These are phyloP conservation scores for Garrulus glandarius DNA, from an alignment of 2,797 vertebrate species.

Conservation along the genomic window DNA sequence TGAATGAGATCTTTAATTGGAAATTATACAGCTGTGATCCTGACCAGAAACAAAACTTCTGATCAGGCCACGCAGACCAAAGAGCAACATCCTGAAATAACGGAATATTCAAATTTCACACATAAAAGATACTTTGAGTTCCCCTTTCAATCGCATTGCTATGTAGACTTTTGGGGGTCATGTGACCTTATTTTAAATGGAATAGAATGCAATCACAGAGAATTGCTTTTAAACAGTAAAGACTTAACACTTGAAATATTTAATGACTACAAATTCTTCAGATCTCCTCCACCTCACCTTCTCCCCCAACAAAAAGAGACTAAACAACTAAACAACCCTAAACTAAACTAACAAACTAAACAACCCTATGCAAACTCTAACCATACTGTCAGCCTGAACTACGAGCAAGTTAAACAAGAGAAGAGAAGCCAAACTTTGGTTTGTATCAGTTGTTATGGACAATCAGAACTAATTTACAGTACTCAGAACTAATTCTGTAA, in stretches of 20 bases:
- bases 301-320: background rate
- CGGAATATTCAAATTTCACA: slow-evolving; percentile 4
- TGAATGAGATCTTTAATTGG: background rate
- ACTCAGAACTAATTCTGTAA: background rate
- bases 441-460: background rate
- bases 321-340: background rate
- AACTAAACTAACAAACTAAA: no score
- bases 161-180: background rate
- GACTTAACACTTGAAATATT: background rate
- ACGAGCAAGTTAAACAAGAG: background rate
- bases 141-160: background rate
- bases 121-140: background rate
- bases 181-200: background rate
- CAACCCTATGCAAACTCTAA: background rate
- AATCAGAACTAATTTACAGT: background rate
- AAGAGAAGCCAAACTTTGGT: background rate
- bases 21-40: background rate
- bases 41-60: background rate
- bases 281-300: background rate
- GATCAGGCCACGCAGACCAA: background rate
- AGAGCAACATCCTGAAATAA: background rate
- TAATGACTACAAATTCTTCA: background rate
- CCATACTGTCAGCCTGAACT: background rate
- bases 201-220: background rate
- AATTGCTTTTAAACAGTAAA: background rate